Base-by-base conservation (phyloP, 2,113 vertebrate genomes). In the Oxyura jamaicensis region DNA sequence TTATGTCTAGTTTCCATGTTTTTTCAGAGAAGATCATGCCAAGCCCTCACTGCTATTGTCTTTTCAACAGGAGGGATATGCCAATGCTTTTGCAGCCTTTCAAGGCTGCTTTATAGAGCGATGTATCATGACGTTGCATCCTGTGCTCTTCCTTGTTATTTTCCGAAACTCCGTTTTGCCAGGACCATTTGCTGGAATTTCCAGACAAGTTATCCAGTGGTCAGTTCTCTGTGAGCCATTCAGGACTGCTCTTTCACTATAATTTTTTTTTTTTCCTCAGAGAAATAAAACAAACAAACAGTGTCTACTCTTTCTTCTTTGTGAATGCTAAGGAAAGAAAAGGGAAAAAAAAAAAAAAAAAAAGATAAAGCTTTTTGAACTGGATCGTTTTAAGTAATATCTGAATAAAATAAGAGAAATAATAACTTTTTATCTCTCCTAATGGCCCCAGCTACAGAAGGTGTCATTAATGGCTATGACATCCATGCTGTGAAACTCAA, bases 1-100 rank as follows among this genome's bases (percentile, higher is more conserved):
- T 72, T 53, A 50, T 91, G 94, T 83, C 94, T 83, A 42, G 31
- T 94, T 95, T 95, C 89, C 90, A 92, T 90, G 76, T 86, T 88
- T 93, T 94, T 79, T 50, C 79, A 79, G 52, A 46, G 84, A 86
- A 63, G 59, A 76, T 41, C 25, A 75, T 60, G 84, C 92, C 95
- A 95, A 73, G 25, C 80, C 63, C 39, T 88, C 68, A 22, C 55
- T 46, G 63, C 87, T 87, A 94, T 96, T 96, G 95, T 95, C 90
- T 91, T 80, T 94, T 80, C 72, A 81, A 25, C 55, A 72, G 77
- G 19, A 75, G 58, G 67, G 39, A 11, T 31, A 22, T 56, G 81
- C 74, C 84, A 80, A 21, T 2, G 48, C 68, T 68, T 95, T 89
- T 67, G 77, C 88, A 94, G 59, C 50, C 36, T 86, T 87, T 86